phyloP scores from a whole-genome alignment of 37 sponge, comb jelly and placozoan species.

The Mnemiopsis leidyi region DNA sequence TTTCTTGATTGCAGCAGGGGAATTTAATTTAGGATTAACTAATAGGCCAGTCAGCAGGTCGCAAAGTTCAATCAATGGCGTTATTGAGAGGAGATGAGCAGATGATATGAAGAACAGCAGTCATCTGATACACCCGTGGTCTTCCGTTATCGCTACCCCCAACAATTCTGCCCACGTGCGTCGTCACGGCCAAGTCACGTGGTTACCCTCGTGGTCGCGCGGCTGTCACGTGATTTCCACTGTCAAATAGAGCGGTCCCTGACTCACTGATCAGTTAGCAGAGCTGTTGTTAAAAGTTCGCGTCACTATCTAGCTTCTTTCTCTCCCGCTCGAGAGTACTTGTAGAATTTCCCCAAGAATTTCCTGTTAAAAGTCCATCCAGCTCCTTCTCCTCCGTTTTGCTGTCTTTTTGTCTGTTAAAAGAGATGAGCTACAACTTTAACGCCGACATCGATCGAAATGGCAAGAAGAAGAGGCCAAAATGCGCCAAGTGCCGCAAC shows the following conservation, averaged over 20 bases:
- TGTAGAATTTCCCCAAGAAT: background rate
- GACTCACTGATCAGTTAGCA: background rate
- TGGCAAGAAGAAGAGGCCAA: slow-evolving; percentile 65
- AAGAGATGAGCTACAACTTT: slow-evolving; percentile 54
- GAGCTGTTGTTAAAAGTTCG: slow-evolving; percentile 9
- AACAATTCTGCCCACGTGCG: background rate
- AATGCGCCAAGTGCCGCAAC: slow-evolving; percentile 65
- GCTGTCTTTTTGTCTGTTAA: background rate
- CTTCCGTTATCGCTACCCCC: background rate
- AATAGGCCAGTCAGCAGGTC: background rate
- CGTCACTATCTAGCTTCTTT: slow-evolving; percentile 49
- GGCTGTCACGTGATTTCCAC: background rate
- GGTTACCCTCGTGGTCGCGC: background rate
- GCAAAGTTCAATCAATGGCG: slow-evolving; percentile 34
- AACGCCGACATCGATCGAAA: slow-evolving; percentile 61
- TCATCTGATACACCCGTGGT: background rate
- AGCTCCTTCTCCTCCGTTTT: background rate
- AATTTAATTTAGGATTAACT: slow-evolving; percentile 44
- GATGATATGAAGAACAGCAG: background rate
- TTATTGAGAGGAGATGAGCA: background rate
- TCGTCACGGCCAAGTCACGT: background rate
- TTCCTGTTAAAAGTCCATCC: slow-evolving; percentile 22
- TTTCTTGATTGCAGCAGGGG: slow-evolving; percentile 18
- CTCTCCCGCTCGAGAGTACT: background rate
- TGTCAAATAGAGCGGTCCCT: background rate